Base-by-base conservation (phyloP, 2,797 vertebrate genomes). In the Dendrocincla fuliginosa region DNA sequence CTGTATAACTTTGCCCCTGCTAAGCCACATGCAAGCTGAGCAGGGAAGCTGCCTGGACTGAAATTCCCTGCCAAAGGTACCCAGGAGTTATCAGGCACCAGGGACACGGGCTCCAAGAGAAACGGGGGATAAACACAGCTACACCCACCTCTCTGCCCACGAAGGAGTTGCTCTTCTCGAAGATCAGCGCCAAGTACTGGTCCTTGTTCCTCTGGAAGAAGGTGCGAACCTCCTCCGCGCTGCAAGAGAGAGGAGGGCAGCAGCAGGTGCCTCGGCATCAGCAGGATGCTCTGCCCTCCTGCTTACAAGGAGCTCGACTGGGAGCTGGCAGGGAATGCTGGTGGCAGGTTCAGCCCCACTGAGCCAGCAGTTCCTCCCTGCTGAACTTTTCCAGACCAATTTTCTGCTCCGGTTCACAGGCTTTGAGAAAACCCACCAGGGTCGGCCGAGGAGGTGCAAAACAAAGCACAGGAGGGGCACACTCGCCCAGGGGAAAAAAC, bases 101-200 rank as follows among this genome's bases (percentile, higher is more conserved):
- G 55, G 23, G 11, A 53, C 11, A n/a, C 0, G 3, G 9, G 49
- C 44, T 57, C 71, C 32, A n/a, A 33, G 46, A 67, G 30, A 76
- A 60, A 33, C 0, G 4, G 22, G 22, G 37, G 35, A 90, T 25
- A 53, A 68, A 61, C 1, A 6, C 24, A 77, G 71, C 76, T 24
- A 18, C 27, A 91, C 92, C 97, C 97, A 99, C 99, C 99, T 99
- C 99, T 98, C 98, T 97, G 84, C 99, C 99, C 50, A 99, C 59
- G 2, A 99, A 99, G 35, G 99, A 99, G 44, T 87, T 30, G 2
- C 94, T 85, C 2, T 97, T 90, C 95, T 99, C 99, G 12, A 99
- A 99, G 97, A 99, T 98, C 97, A 99, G 94, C 1, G 98, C 99
- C 97, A 99, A 95, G 93, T 98, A 97, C 16, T 96, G 89, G 64